These are phyloP conservation scores for Arrhopalites spinosus DNA, from an alignment of 2,888 invertebrate genomes.

Conservation along the genomic window DNA sequence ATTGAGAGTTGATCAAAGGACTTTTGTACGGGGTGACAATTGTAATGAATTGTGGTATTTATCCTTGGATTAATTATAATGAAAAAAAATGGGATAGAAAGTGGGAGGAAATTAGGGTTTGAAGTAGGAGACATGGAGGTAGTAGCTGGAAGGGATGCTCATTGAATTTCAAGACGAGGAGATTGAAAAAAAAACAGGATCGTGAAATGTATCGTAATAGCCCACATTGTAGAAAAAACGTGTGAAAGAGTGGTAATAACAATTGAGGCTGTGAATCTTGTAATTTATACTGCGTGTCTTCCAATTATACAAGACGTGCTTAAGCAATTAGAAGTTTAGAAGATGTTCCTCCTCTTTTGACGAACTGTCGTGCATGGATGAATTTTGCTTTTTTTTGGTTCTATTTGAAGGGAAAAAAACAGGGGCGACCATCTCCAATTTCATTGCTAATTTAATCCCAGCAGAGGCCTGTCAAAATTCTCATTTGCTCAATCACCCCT, in stretches of 20 bases:
- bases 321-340: constrained; percentile 30
- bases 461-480: constrained; percentile 33
- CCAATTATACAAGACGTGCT: constrained; percentile 34
- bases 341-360: neutral
- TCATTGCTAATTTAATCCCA: constrained; percentile 33
- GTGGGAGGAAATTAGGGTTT: neutral
- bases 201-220: constrained; percentile 22
- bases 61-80: no score
- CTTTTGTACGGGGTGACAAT: no score
- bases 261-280: constrained; percentile 14
- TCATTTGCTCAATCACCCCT: neutral
- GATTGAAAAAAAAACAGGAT: constrained; percentile 12
- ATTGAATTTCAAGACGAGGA: neutral
- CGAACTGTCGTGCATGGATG: neutral
- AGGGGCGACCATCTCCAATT: constrained; percentile 10
- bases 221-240: constrained; percentile 26
- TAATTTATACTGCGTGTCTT: constrained; percentile 25
- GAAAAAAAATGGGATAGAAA: neutral
- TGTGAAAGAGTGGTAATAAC: constrained; percentile 29
- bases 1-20: no score
- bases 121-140: neutral
- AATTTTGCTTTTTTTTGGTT: neutral
- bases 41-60: no score
- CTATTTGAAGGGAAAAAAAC: neutral
- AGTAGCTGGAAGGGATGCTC: neutral